Evolutionary conservation across 1,140 invertebrate species (phyloP).

Genomic region (Steinernema khuongi): DNA sequence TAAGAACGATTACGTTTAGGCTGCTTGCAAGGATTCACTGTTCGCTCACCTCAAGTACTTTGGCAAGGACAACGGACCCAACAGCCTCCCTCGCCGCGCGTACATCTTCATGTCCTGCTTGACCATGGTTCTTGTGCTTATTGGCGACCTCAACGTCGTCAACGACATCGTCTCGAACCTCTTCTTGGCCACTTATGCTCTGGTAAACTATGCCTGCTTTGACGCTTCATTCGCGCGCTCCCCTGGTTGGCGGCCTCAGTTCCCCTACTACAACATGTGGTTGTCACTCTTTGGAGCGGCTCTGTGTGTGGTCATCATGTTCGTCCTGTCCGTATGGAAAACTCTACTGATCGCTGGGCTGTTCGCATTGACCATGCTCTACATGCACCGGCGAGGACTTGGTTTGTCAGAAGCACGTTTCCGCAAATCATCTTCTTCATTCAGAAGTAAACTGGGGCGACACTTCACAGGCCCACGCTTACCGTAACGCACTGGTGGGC

Average conservation of each 20-base stretch:
- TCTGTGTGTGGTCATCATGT: conserved; percentile 85
- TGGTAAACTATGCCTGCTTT: conserved; percentile 91
- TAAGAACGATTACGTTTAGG: too few species aligned
- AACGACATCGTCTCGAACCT: conserved; percentile 96
- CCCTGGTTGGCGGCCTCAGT: conserved; percentile 64
- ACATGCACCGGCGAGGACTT: conserved; percentile 83
- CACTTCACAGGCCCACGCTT: conserved; percentile 89
- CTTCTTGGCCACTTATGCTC: conserved; percentile 89
- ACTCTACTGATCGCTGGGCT: conserved; percentile 81
- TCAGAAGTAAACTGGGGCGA: conserved; percentile 93
- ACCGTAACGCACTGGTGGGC: conserved; percentile 78
- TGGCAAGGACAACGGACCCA: conserved; percentile 79
- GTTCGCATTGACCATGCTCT: conserved; percentile 63
- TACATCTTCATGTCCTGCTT: conserved; percentile 85
- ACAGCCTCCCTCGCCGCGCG: conserved; percentile 67
- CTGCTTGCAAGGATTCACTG: conserved; percentile 83
- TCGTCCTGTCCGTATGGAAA: conserved; percentile 83
- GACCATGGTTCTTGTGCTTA: conserved; percentile 69
- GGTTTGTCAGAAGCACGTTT: too few species aligned
- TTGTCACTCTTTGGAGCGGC: conserved; percentile 79
- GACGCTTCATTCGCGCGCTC: conserved; percentile 76
- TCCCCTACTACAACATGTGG: conserved; percentile 90
- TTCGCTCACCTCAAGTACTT: conserved; percentile 90
- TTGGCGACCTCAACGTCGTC: conserved; percentile 75
- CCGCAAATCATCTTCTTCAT: conserved; percentile 39